Percentiles rank a stretch among this genome's conserved stretches.
phyloP scores from a whole-genome alignment of 92 coral and sea anemone species.

The Palythoa grandis region DNA sequence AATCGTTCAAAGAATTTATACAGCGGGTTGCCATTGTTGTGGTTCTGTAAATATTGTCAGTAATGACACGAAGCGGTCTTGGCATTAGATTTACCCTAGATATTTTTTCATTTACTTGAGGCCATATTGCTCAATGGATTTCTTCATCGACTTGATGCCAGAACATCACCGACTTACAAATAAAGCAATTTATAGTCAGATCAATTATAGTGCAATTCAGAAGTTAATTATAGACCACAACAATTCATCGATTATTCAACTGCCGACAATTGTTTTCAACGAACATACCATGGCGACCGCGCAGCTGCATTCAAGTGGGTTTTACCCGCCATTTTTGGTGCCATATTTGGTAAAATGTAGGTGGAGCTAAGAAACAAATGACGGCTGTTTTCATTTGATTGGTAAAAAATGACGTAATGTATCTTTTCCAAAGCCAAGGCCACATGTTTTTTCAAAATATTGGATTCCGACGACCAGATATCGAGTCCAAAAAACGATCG shows the following conservation, averaged over 20 bases:
- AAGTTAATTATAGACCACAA: conserved; percentile 16
- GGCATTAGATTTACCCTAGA: neutral
- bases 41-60: neutral
- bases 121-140: neutral
- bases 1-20: conserved; percentile 74
- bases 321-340: conserved; percentile 31
- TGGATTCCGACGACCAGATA: conserved; percentile 41
- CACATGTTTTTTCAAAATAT: conserved; percentile 34
- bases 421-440: conserved; percentile 1
- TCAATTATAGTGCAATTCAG: neutral
- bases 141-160: neutral
- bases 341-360: conserved; percentile 71
- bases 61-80: neutral
- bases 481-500: conserved; percentile 17
- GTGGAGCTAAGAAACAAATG: conserved; percentile 47
- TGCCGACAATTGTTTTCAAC: conserved; percentile 42
- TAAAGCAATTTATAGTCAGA: neutral
- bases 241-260: conserved; percentile 9
- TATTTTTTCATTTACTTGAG: neutral
- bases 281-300: conserved; percentile 72
- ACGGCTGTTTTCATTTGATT: conserved; percentile 53
- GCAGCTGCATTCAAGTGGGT: conserved; percentile 46
- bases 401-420: conserved; percentile 78
- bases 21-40: conserved; percentile 86
- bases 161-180: neutral